A percentile compares a stretch with the other conserved stretches of the same genome.
These are phyloP conservation scores for Geotrypetes seraphini DNA, from an alignment of 2,797 vertebrate species.

Conservation along the genomic window DNA sequence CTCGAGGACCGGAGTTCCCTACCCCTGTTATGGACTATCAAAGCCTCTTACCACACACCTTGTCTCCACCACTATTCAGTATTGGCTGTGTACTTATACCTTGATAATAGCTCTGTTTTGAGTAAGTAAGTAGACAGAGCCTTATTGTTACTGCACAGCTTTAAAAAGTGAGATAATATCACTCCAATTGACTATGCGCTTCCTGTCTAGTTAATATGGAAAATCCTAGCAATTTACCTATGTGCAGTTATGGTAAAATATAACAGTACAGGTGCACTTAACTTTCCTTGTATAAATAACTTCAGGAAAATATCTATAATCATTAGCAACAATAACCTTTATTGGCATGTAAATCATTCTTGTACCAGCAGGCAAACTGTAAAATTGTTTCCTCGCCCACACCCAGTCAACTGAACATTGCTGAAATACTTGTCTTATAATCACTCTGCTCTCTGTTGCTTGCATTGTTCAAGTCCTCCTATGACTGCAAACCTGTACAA, in stretches of 20 bases:
- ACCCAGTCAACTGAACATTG: conserved; percentile 33
- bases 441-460: conserved; percentile 39
- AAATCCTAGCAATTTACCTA: conserved; percentile 21
- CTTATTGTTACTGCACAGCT: no score
- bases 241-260: conserved; percentile 12
- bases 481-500: conserved; percentile 12
- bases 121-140: no score
- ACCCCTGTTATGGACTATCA: no score
- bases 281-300: conserved; percentile 24
- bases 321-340: conserved; percentile 36
- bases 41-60: no score
- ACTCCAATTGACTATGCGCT: conserved; percentile 5
- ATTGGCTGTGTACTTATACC: no score
- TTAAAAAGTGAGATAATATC: no score
- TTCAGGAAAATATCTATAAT: conserved; percentile 40
- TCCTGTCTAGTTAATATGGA: conserved; percentile 19
- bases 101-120: no score
- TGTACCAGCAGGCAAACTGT: conserved; percentile 25
- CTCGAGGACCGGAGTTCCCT: no score
- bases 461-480: conserved; percentile 32
- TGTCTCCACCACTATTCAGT: no score
- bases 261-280: conserved; percentile 22
- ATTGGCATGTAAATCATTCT: conserved; percentile 30
- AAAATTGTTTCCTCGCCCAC: conserved; percentile 34
- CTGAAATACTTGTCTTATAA: conserved; percentile 37